Evolutionary conservation across 2,113 vertebrate genomes (phyloP).

Genomic region (Murina feae): DNA sequence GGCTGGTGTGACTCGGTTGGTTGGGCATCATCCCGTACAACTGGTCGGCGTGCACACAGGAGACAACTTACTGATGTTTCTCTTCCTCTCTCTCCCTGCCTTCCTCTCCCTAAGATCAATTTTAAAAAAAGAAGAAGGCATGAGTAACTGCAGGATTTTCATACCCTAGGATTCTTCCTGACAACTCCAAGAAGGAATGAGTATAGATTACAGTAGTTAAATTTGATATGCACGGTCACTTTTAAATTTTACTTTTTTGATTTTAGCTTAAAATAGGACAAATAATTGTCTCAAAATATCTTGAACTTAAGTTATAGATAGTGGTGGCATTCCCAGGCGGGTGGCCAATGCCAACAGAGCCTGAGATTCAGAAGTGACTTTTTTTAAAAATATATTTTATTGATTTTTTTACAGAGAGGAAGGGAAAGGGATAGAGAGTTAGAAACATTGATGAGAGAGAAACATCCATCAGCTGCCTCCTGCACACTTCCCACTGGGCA

Average conservation of each 20-base stretch:
- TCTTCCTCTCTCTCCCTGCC: background rate
- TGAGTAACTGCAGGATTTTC: background rate
- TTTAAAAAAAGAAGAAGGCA: background rate
- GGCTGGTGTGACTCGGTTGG: background rate
- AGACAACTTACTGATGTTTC: background rate
- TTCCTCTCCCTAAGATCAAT: background rate
- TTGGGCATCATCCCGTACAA: too few relatives aligned
- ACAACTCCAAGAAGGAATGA: background rate
- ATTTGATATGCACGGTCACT: background rate
- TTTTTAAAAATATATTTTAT: too few relatives aligned
- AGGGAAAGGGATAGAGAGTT: too few relatives aligned
- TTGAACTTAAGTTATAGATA: background rate
- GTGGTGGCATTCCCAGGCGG: background rate
- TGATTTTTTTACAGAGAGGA: too few relatives aligned
- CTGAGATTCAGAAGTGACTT: background rate
- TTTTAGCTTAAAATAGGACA: background rate
- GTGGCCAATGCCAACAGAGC: background rate
- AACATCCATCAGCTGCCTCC: too few relatives aligned
- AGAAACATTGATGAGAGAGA: too few relatives aligned
- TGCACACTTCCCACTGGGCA: too few relatives aligned
- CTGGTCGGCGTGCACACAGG: background rate
- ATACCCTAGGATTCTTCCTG: background rate
- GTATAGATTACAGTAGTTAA: background rate
- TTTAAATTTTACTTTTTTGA: background rate
- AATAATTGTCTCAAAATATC: slow-evolving; percentile 6